A percentile compares a stretch with the other conserved stretches of the same genome.
phyloP scores from a whole-genome alignment of 2,888 invertebrate genomes.

The Meganola albula region DNA sequence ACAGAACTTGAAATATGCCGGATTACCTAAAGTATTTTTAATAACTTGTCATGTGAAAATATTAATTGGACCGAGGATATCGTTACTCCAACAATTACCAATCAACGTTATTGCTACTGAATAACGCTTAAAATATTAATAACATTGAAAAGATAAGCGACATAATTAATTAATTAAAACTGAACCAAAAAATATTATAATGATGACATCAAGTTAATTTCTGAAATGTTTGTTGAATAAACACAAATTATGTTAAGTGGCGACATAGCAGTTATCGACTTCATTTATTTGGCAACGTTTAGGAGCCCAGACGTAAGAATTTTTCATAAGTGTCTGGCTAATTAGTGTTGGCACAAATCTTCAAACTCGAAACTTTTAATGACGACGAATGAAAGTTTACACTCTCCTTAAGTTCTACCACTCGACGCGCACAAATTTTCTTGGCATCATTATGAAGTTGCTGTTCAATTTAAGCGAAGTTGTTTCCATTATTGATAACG shows the following conservation, averaged over 20 bases:
- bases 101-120: no score
- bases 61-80: no score
- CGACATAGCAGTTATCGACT: constrained; percentile 19
- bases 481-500: constrained; percentile 60
- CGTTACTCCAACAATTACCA: no score
- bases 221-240: constrained; percentile 16
- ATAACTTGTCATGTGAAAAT: no score
- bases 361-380: constrained; percentile 69
- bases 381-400: constrained; percentile 73
- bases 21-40: no score
- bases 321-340: constrained; percentile 61
- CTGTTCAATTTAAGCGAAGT: constrained; percentile 53
- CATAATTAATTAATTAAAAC: no score
- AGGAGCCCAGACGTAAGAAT: constrained; percentile 33
- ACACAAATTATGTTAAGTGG: constrained; percentile 23
- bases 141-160: no score
- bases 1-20: no score
- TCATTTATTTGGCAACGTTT: constrained; percentile 32
- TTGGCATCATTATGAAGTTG: constrained; percentile 70
- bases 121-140: no score
- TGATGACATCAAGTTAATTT: no score
- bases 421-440: constrained; percentile 60
- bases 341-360: constrained; percentile 74
- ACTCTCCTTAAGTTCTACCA: constrained; percentile 63
- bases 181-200: no score